These are phyloP conservation scores for Otis tarda DNA, from an alignment of 2,113 vertebrate species.

Conservation along the genomic window DNA sequence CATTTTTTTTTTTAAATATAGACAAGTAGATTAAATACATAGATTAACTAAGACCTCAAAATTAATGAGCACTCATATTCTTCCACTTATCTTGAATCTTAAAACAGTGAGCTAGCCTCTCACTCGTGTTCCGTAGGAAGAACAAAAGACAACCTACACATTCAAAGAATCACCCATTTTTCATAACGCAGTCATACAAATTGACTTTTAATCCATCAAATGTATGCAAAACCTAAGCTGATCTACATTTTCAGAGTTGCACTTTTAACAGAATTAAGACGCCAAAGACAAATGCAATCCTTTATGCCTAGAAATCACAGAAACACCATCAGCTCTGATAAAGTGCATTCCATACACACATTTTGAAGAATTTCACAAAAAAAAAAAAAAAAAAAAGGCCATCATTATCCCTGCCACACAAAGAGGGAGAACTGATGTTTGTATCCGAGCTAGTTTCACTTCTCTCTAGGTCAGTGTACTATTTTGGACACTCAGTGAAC, in stretches of 20 bases:
- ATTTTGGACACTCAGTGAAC: neutral
- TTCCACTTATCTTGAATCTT: constrained; percentile 37
- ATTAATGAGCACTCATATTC: neutral
- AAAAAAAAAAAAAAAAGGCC: neutral
- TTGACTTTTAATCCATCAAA: constrained; percentile 13
- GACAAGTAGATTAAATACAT: neutral
- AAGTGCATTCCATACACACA: neutral
- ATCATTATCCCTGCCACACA: neutral
- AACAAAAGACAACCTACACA: neutral
- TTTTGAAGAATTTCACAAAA: neutral
- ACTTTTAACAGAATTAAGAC: neutral
- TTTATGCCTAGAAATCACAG: neutral
- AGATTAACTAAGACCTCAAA: neutral
- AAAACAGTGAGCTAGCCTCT: constrained; percentile 17
- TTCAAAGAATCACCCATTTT: neutral
- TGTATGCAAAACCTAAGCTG: neutral
- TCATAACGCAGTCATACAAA: constrained; percentile 20
- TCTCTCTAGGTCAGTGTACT: neutral
- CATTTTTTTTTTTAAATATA: neutral
- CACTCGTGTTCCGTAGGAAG: neutral
- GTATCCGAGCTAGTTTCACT: neutral
- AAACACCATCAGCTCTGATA: neutral
- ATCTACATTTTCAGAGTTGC: neutral
- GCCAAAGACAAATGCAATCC: neutral
- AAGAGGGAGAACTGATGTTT: neutral